Conservation (phyloP, 2,113 vertebrate genomes). For the Notothenia coriiceps region DNA sequence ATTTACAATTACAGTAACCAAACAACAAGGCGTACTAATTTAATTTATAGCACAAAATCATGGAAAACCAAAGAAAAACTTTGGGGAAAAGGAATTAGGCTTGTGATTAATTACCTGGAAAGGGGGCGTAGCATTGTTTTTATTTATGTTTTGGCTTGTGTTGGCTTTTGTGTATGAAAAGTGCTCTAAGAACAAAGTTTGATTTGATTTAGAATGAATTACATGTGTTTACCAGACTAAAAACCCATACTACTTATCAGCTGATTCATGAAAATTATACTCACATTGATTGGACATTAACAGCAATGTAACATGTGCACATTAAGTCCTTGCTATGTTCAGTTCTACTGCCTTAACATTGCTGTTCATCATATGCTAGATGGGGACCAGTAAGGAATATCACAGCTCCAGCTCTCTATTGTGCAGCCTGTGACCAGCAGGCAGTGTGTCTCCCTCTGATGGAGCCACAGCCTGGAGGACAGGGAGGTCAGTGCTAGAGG, state of each 20-base stretch:
- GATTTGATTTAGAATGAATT: background rate
- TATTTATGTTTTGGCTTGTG: no score
- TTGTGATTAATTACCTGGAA: no score
- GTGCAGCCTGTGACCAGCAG: background rate
- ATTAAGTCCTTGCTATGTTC: background rate
- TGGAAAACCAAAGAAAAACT: no score
- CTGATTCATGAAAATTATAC: background rate
- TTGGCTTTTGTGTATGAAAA: no score
- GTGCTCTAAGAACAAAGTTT: no score
- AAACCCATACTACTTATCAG: background rate
- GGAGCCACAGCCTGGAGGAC: constrained; percentile 46
- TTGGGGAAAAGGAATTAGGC: no score
- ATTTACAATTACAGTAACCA: no score
- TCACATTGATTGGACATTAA: background rate
- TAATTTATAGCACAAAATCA: no score
- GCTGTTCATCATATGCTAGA: background rate
- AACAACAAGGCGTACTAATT: no score
- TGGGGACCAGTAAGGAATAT: constrained; percentile 8
- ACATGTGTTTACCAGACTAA: background rate
- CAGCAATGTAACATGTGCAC: background rate
- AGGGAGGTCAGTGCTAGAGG: constrained; percentile 58
- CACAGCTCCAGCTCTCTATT: background rate
- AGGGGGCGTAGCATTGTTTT: no score
- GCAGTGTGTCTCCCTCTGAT: constrained; percentile 27
- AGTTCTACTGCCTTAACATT: background rate